Evolutionary conservation across 2,113 vertebrate species (phyloP).

Genomic region (Melanerpes formicivorus): DNA sequence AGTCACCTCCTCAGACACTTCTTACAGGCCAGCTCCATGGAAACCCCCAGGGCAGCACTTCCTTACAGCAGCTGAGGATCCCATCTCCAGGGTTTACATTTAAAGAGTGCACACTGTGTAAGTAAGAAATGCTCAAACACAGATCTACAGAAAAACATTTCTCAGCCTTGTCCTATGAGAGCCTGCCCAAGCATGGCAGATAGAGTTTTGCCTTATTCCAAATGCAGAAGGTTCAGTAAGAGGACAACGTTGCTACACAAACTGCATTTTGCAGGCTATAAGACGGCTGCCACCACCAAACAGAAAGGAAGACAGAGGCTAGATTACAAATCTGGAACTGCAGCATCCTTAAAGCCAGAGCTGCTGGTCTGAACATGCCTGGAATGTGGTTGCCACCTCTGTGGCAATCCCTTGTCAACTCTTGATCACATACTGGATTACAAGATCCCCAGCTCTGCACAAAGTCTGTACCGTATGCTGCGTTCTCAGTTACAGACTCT

Average conservation of each 20-base stretch:
- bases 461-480: background rate
- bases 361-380: background rate
- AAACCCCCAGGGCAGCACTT: background rate
- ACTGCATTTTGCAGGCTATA: background rate
- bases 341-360: background rate
- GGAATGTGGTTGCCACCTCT: background rate
- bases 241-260: background rate
- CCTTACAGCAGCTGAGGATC: background rate
- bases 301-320: background rate
- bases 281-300: background rate
- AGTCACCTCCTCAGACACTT: background rate
- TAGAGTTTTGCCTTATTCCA: background rate
- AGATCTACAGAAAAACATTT: background rate
- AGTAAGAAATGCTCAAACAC: background rate
- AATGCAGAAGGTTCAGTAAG: background rate
- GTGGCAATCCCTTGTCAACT: background rate
- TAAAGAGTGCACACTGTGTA: background rate
- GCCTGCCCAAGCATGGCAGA: background rate
- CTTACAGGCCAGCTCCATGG: background rate
- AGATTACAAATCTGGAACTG: slow-evolving; percentile 12
- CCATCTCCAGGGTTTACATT: background rate
- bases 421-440: background rate
- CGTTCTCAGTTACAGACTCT: background rate
- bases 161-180: background rate
- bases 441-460: background rate